Evolutionary conservation across 2,888 invertebrate species (phyloP).

Genomic region (Dyspetes luteomarginatus): DNA sequence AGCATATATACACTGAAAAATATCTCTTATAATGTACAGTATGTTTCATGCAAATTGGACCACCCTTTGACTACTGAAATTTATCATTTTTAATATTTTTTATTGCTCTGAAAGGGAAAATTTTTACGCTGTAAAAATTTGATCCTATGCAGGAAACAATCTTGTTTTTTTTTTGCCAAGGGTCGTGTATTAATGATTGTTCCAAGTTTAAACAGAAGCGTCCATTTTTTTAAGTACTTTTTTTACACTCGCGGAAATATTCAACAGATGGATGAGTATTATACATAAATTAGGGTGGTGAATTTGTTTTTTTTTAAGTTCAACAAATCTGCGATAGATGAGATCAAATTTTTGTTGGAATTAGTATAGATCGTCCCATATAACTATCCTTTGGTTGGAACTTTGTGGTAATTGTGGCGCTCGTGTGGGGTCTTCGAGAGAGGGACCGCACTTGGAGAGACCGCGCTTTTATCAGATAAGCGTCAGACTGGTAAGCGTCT

Average conservation of each 20-base stretch:
- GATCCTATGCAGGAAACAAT: too few species aligned
- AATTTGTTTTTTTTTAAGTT: not conserved
- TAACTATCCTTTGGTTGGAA: not conserved
- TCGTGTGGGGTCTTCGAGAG: not conserved
- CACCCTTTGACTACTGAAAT: too few species aligned
- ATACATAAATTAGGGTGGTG: too few species aligned
- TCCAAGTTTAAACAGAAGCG: too few species aligned
- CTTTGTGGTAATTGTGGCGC: conserved; percentile 2
- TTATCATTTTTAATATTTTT: too few species aligned
- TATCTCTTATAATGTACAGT: not conserved
- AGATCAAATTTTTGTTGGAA: not conserved
- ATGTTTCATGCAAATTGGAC: not conserved
- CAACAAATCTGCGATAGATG: not conserved
- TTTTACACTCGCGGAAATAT: too few species aligned
- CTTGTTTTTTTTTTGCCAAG: too few species aligned
- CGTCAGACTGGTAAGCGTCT: conserved; percentile 45
- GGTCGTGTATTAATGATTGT: too few species aligned
- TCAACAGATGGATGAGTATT: too few species aligned
- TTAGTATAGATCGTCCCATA: not conserved
- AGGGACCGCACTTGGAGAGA: conserved; percentile 8
- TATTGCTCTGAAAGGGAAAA: too few species aligned
- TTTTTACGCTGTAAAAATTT: too few species aligned
- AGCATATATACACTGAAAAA: not conserved
- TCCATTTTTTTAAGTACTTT: too few species aligned
- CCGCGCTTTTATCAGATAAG: conserved; percentile 55